Conservation (phyloP, 2,797 vertebrate species). For the Craterocephalus amniculus region DNA sequence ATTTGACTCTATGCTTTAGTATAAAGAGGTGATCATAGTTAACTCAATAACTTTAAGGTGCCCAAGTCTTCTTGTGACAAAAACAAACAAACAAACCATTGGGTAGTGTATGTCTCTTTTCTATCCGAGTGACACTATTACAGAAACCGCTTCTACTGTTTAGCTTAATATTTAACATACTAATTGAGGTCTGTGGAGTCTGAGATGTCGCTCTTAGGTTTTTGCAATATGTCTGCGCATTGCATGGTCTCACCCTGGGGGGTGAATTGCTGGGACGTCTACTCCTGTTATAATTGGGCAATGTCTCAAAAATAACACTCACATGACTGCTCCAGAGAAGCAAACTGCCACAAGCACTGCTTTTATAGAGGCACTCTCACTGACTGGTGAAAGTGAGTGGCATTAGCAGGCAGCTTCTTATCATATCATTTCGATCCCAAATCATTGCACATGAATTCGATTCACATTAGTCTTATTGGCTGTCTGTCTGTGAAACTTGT, state of each 20-base stretch:
- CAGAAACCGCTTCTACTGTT: not conserved
- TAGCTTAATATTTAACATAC: not conserved
- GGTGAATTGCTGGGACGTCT: not conserved
- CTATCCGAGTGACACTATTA: not conserved
- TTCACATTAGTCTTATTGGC: slow-evolving; percentile 33
- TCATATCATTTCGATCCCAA: not conserved
- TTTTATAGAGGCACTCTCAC: not conserved
- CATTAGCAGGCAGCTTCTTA: not conserved
- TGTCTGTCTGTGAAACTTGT: slow-evolving; percentile 26
- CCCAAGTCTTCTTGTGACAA: not conserved
- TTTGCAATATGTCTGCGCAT: not conserved
- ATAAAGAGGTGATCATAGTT: not conserved
- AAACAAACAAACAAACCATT: not conserved
- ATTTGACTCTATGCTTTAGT: not conserved
- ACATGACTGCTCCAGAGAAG: not conserved
- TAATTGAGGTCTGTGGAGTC: not conserved
- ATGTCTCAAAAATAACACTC: not conserved
- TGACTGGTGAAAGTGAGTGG: not conserved
- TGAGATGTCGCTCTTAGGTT: not conserved
- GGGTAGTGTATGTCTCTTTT: not conserved
- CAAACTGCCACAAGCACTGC: not conserved
- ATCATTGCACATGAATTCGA: slow-evolving; percentile 5
- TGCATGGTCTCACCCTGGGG: not conserved
- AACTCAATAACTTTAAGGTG: not conserved
- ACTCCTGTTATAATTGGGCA: not conserved